Base-by-base conservation (phyloP, 1,140 invertebrate genomes). In the Drosophila pectinifera region DNA sequence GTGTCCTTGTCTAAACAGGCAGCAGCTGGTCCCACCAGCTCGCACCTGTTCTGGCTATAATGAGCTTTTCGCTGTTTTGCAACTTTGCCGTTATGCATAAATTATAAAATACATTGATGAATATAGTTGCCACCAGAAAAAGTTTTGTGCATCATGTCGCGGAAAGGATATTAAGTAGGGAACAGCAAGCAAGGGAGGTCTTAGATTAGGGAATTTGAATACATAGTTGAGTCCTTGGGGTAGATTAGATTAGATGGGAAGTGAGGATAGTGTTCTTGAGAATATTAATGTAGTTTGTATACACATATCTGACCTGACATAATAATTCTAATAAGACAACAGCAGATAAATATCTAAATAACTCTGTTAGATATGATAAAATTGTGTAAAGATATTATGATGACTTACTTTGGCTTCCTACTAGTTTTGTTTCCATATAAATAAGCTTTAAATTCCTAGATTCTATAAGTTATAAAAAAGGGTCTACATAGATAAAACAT, bases 31-130 rank as follows among this genome's bases (percentile, higher is more conserved):
- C 26, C 7, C 38, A 65, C 59, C 59, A 64, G 39, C 11, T 39
- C 26, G n/a, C 65, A 42, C 14, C 31, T 56, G 31, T 1, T 26
- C 16, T 28, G 26, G 20, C 8, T 28, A 38, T 68, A 76, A 76
- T 77, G 62, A 77, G 62, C 59, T 76, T 64, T 45, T 38, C 41
- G 34, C 65, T 48, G 43, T 24, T 49, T 46, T 38, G 41, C 31
- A 70, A 57, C 39, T 57, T 45, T 31, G 5, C 5, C 24, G 49
- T 26, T 57, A 48, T 57, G 34, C 65, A 57, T 72, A 70, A 72
- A 57, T 57, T 70, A 70, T 41, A 34, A 26, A 72, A 57, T 48
- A 34, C 45, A 72, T 70, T 48, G 51, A 48, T 38, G 34, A 70
- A 65, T 53, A 48, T 16, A 24, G 36, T 53, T 43, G n/a, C 22